Percentiles rank a stretch among this genome's conserved stretches.
phyloP scores from a whole-genome alignment of 2,888 invertebrate species.

The Taenaris catops region DNA sequence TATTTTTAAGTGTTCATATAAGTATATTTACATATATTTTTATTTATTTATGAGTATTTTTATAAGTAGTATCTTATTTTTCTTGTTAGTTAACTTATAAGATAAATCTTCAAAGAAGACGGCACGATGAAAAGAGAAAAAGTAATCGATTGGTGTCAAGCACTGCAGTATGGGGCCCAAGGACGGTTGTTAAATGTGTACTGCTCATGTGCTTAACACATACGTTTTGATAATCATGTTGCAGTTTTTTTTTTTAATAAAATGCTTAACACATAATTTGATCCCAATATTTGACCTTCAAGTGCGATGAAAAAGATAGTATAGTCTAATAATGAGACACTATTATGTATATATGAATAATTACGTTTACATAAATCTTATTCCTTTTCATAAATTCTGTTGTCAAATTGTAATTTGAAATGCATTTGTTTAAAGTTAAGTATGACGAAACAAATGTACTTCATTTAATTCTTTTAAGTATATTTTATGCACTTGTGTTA shows the following conservation, averaged over 20 bases:
- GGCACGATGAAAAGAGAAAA: background rate
- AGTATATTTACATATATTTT: too few relatives aligned
- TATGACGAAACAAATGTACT: slow-evolving; percentile 52
- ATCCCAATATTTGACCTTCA: slow-evolving; percentile 6
- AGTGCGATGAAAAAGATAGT: slow-evolving; percentile 25
- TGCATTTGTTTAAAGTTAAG: slow-evolving; percentile 66
- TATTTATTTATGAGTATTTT: too few relatives aligned
- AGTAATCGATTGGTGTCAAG: background rate
- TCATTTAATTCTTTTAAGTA: slow-evolving; percentile 55
- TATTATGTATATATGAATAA: slow-evolving; percentile 55
- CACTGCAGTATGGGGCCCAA: background rate
- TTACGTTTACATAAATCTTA: slow-evolving; percentile 39
- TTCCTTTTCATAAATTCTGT: slow-evolving; percentile 34
- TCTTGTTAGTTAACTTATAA: too few relatives aligned
- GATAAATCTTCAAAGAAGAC: background rate
- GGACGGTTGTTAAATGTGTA: too few relatives aligned
- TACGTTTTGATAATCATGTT: slow-evolving; percentile 20
- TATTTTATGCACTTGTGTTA: slow-evolving; percentile 41
- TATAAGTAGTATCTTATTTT: too few relatives aligned
- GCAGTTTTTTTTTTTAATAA: slow-evolving; percentile 11
- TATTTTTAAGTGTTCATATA: too few relatives aligned
- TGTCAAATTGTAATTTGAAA: slow-evolving; percentile 45
- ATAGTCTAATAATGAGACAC: slow-evolving; percentile 30
- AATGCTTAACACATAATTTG: slow-evolving; percentile 12
- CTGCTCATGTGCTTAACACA: slow-evolving; percentile 25